A percentile compares a stretch with the other conserved stretches of the same genome.
Evolutionary conservation across 2,113 vertebrate genomes (phyloP).

Genomic region (Plotosus lineatus): DNA sequence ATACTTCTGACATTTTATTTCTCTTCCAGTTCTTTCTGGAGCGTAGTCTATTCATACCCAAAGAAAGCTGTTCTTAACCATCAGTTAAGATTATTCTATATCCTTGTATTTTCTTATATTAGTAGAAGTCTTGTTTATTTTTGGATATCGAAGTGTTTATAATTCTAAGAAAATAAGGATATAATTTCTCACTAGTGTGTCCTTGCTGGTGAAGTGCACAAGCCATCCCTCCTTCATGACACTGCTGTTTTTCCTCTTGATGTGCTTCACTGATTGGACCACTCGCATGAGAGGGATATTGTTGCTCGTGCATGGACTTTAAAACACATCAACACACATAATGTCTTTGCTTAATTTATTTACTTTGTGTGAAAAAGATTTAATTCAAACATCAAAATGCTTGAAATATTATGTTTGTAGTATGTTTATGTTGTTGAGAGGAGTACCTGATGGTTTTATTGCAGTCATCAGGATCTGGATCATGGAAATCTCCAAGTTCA

Average conservation of each 20-base stretch:
- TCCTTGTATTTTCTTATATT: background rate
- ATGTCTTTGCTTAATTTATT: background rate
- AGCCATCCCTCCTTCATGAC: slow-evolving; percentile 97
- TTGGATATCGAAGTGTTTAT: background rate
- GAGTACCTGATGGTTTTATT: slow-evolving; percentile 88
- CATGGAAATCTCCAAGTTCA: slow-evolving; percentile 83
- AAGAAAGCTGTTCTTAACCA: background rate
- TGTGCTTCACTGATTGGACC: slow-evolving; percentile 94
- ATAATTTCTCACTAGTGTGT: slow-evolving; percentile 78
- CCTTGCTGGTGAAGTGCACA: slow-evolving; percentile 96
- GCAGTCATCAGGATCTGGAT: slow-evolving; percentile 86
- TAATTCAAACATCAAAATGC: background rate
- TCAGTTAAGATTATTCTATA: background rate
- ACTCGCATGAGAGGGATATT: slow-evolving; percentile 97
- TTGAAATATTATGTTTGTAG: background rate
- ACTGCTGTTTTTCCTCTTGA: slow-evolving; percentile 91
- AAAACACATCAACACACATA: slow-evolving; percentile 29
- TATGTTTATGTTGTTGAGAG: slow-evolving; percentile 36
- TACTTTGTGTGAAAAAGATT: background rate
- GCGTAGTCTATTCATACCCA: background rate
- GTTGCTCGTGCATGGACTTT: slow-evolving; percentile 88
- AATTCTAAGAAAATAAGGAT: background rate
- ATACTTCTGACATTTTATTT: background rate
- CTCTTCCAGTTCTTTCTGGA: background rate
- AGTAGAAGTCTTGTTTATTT: background rate